Conservation (phyloP, 2,113 vertebrate genomes). For the Thalassarche chlororhynchos region DNA sequence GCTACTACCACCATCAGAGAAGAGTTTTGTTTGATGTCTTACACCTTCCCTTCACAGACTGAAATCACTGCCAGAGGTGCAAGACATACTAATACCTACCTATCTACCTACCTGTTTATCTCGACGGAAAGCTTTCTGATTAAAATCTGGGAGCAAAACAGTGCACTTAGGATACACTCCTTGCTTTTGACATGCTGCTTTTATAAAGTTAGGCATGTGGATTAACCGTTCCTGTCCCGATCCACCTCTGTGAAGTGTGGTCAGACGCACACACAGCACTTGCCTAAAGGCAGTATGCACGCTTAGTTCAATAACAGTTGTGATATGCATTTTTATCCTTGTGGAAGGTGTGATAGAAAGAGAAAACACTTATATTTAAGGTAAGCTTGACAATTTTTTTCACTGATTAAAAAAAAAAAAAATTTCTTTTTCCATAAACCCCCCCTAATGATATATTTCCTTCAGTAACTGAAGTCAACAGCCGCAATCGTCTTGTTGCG, state of each 20-base stretch:
- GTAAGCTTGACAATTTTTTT: rapidly evolving
- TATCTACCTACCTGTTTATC: neutral
- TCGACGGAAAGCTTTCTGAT: neutral
- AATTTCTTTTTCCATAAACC: rapidly evolving
- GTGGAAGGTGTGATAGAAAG: neutral
- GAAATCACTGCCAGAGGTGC: slow-evolving; percentile 6
- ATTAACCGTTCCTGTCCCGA: neutral
- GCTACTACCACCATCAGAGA: neutral
- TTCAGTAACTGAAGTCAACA: neutral
- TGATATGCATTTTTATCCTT: neutral
- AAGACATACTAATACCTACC: neutral
- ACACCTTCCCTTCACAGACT: neutral
- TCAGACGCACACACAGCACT: neutral
- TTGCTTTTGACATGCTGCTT: neutral
- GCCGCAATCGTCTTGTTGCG: neutral
- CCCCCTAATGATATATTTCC: neutral
- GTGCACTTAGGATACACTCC: neutral
- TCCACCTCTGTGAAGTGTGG: neutral
- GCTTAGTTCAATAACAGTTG: neutral
- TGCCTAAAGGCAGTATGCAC: no score
- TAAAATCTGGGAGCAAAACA: neutral
- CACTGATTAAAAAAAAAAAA: neutral
- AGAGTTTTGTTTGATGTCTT: slow-evolving; percentile 28
- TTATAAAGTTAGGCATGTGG: rapidly evolving
- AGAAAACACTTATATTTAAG: neutral